A percentile compares a stretch with the other conserved stretches of the same genome.
These are phyloP conservation scores for Benitochromis conjunctus DNA, from an alignment of 2,113 vertebrate species.

Conservation along the genomic window DNA sequence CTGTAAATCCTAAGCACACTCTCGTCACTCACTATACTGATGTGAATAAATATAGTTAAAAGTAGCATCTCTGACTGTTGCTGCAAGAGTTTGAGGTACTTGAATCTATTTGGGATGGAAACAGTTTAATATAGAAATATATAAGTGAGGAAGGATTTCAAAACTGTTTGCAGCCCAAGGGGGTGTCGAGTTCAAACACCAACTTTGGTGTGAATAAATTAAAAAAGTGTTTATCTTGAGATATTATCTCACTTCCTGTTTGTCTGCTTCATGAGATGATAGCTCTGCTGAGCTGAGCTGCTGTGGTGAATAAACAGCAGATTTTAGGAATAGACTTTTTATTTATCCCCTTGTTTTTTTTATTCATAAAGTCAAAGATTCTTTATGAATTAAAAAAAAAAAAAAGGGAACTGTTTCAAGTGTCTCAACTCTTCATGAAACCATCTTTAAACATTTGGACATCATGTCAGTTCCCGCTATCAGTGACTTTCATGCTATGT, in stretches of 20 bases:
- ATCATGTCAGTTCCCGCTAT: neutral
- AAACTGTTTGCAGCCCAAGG: neutral
- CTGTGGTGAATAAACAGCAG: fast-evolving
- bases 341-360: neutral
- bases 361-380: neutral
- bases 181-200: neutral
- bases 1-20: neutral
- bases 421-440: neutral
- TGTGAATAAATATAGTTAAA: neutral
- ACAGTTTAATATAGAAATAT: neutral
- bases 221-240: neutral
- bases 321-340: neutral
- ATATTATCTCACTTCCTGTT: neutral
- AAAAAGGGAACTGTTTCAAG: neutral
- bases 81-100: neutral
- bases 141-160: neutral
- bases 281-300: neutral
- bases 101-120: neutral
- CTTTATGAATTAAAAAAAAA: neutral
- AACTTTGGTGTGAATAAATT: neutral
- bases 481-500: neutral
- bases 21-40: neutral
- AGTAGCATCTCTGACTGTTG: neutral
- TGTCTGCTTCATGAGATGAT: neutral
- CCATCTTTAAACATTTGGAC: neutral